phyloP scores from a whole-genome alignment of 1,140 invertebrate species.

The Doryteuthis pealeii region DNA sequence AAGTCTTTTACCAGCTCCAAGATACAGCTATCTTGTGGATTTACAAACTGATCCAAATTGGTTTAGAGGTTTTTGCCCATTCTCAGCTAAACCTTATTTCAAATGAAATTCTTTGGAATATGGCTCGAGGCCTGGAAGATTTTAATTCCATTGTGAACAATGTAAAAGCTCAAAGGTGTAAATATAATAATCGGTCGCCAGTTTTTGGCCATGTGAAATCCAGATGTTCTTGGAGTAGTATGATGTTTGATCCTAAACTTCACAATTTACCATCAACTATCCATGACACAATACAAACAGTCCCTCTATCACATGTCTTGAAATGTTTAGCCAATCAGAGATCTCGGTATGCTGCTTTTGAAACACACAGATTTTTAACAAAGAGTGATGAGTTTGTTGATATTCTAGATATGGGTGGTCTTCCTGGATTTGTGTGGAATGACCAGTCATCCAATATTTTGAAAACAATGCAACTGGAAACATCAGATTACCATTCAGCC shows the following conservation, averaged over 20 bases:
- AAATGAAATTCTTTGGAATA: slow-evolving; percentile 54
- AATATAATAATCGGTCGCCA: not conserved
- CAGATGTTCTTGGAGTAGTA: not conserved
- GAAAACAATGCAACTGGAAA: slow-evolving; percentile 28
- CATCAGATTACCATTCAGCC: slow-evolving; percentile 49
- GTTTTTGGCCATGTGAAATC: not conserved
- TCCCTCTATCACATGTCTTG: slow-evolving; percentile 53
- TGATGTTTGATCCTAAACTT: slow-evolving; percentile 23
- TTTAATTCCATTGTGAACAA: slow-evolving; percentile 51
- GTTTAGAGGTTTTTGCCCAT: slow-evolving; percentile 57
- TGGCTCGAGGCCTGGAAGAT: slow-evolving; percentile 56
- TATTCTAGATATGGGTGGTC: slow-evolving; percentile 36
- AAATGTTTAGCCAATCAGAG: slow-evolving; percentile 52
- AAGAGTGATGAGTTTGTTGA: slow-evolving; percentile 48
- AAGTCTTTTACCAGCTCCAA: slow-evolving; percentile 36
- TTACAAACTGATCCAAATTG: slow-evolving; percentile 52
- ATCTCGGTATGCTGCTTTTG: slow-evolving; percentile 51
- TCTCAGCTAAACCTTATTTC: slow-evolving; percentile 45
- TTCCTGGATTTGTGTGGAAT: slow-evolving; percentile 48
- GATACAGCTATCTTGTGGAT: slow-evolving; percentile 53
- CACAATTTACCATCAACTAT: slow-evolving; percentile 37
- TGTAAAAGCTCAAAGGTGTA: not conserved
- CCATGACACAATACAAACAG: slow-evolving; percentile 39
- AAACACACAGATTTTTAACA: slow-evolving; percentile 54
- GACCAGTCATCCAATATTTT: slow-evolving; percentile 29